Base-by-base conservation (phyloP, 1,140 invertebrate genomes). In the Dermatophagoides farinae region DNA sequence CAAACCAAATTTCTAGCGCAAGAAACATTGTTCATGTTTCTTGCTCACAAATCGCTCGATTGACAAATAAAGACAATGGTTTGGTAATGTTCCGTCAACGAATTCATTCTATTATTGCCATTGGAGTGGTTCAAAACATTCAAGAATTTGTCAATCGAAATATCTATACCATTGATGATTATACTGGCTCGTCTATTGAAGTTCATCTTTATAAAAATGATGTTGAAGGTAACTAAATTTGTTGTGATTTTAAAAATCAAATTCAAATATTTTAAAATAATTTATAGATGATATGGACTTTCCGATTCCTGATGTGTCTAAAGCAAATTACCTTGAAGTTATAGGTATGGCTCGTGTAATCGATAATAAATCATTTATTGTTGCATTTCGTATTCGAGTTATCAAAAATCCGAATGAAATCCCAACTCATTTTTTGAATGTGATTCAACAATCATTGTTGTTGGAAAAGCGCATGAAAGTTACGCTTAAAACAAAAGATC, bases 341-440 rank as follows among this genome's bases (percentile, higher is more conserved):
- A 68, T 64, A 58, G 74, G 74, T 0, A 67, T 70, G 54, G 63
- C 75, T 0, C 62, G 74, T 47, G 66, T 69, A 43, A 69, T 74
- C 63, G 66, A 69, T 16, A 71, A 71, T 9, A 74, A 74, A 59
- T 65, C 67, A 38, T 68, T 64, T 61, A 61, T 76, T 5, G 67
- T 70, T 16, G 71, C 73, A 6, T 72, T 72, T 61, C 70, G 70
- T 31, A 66, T 75, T 5, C 22, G 57, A 0, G 69, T 71, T 0
- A 38, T 76, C 4, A 68, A 65, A 25, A 70, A 75, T 47, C 68
- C 72, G 65, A 75, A 75, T 66, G 73, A 75, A 57, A 61, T 76
- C 37, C 71, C 71, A 0, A 70, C 65, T 57, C 74, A 76, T 53
- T 67, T 73, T 8, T 62, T 75, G 16, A 73, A 75, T 64, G 69